Base-by-base conservation (phyloP, 2,797 vertebrate genomes). In the Sus cebifrons region DNA sequence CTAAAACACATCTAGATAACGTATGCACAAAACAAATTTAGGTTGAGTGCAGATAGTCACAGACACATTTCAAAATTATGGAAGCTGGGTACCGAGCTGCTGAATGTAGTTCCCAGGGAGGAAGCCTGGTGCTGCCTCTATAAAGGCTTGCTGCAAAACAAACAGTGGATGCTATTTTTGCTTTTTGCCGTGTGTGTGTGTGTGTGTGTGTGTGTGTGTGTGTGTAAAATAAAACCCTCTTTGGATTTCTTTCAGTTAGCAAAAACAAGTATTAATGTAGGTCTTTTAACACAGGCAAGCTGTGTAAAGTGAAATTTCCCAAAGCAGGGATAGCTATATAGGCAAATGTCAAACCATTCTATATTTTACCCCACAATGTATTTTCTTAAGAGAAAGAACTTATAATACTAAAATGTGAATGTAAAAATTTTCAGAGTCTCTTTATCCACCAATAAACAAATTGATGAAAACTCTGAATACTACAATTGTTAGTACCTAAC, bases 331-430 rank as follows among this genome's bases (percentile, higher is more conserved):
- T 36, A 58, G 1, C 32, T 25, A 79, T 10, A 29, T 44, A 44
- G 25, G 36, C 32, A 89, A 90, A 90, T 70, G 1, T 58, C 32
- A 93, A 73, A 94, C 13, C 49, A 62, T 78, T 79, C 62, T 82
- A 32, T 29, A 29, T 40, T 67, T 95, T 62, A 93, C 29, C 1
- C 21, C 25, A 65, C 5, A 77, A 23, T 77, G 29, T 23, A 84
- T 52, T 86, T 91, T 87, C 12, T 74, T 14, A 74, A 13, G 2
- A 82, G n/a, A n/a, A 18, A 65, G 3, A 92, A 40, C 2, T 60
- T 75, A 32, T 3, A 67, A 18, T 79, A 62, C 21, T 87, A 29
- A 32, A 5, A 78, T 2, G 0, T 84, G 36, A 49, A 85, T 49
- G 81, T 54, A 3, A 88, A 27, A 14, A 1, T 67, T 54, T 92